phyloP scores from a whole-genome alignment of 2,888 invertebrate species.

The Tipula lateralis region DNA sequence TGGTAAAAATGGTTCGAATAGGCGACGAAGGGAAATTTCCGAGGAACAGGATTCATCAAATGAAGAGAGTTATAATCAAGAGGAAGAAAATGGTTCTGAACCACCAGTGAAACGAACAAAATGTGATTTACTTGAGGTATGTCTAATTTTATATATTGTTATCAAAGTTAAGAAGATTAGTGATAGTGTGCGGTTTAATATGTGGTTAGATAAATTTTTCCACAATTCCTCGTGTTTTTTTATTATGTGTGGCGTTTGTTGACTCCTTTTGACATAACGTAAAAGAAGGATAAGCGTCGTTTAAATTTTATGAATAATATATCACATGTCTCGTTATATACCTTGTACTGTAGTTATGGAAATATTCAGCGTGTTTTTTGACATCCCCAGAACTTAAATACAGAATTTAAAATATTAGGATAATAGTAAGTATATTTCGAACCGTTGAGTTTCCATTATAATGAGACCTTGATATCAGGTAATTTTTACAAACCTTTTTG shows the following conservation, averaged over 20 bases:
- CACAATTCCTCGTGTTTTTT: not conserved
- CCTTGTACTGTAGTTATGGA: too few species aligned
- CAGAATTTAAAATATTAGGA: too few species aligned
- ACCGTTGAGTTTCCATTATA: too few species aligned
- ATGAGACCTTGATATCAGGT: too few species aligned
- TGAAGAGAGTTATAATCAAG: conserved; percentile 36
- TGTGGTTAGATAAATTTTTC: too few species aligned
- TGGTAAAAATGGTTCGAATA: conserved; percentile 37
- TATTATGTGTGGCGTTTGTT: not conserved
- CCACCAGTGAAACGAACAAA: conserved; percentile 29
- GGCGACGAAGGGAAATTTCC: conserved; percentile 42
- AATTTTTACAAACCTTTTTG: too few species aligned
- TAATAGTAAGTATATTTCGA: too few species aligned
- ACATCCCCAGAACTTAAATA: too few species aligned
- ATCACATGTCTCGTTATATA: not conserved
- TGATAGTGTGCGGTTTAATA: too few species aligned
- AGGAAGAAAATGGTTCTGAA: conserved; percentile 34
- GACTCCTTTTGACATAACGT: not conserved
- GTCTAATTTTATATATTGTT: not conserved
- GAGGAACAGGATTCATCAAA: conserved; percentile 38
- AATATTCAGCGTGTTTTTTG: too few species aligned
- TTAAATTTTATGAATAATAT: not conserved
- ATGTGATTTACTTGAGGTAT: not conserved
- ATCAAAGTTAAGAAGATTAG: not conserved
- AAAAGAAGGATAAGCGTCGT: not conserved